These are phyloP conservation scores for Odontamblyopus lacepedii DNA, from an alignment of 2,797 vertebrate species.

Conservation along the genomic window DNA sequence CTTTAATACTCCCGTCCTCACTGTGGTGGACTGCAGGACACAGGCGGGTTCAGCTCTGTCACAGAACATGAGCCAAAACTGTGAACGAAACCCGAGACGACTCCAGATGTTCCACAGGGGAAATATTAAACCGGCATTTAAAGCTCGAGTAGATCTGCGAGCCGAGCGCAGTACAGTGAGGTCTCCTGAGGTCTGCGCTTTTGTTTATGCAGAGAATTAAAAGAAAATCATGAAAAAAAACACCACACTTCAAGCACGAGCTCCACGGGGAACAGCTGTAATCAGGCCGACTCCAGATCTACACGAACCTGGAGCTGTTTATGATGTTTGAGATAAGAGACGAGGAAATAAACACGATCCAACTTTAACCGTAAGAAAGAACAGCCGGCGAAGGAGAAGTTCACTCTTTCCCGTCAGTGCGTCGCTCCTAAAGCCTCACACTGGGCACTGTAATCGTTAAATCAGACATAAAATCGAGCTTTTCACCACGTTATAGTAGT, in stretches of 20 bases:
- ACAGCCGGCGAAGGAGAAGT: background rate
- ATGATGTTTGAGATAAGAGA: background rate
- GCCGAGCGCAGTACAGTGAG: background rate
- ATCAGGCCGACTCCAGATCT: background rate
- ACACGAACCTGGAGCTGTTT: background rate
- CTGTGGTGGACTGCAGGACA: too few relatives aligned
- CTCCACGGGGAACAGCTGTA: background rate
- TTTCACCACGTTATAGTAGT: too few relatives aligned
- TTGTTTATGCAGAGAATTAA: background rate
- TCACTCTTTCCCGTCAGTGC: background rate
- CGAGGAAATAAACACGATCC: background rate
- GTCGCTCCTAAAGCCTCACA: too few relatives aligned
- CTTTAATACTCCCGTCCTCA: too few relatives aligned
- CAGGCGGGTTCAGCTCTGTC: too few relatives aligned
- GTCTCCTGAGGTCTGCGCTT: background rate
- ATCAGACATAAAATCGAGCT: too few relatives aligned
- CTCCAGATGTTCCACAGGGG: too few relatives aligned
- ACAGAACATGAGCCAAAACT: too few relatives aligned
- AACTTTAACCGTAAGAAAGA: background rate
- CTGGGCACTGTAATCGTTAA: too few relatives aligned
- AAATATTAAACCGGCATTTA: background rate
- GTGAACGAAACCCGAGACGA: too few relatives aligned
- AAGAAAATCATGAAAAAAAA: background rate
- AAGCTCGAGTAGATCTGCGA: background rate
- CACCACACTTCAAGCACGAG: background rate